Evolutionary conservation across 2,797 vertebrate genomes (phyloP).

Genomic region (Rhabdomys pumilio): DNA sequence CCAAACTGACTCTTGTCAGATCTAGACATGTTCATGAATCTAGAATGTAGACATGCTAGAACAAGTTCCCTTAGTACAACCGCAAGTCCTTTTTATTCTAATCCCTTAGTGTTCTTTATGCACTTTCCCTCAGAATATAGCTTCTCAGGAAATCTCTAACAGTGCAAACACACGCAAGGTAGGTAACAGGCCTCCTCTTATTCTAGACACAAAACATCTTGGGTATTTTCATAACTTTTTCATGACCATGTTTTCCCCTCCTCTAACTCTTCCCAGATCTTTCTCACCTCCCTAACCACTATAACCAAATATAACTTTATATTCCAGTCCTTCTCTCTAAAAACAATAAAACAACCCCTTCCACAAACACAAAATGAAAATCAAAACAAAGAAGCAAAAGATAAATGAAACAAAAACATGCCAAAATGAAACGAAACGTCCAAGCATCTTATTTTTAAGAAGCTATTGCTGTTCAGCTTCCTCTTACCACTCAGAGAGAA

Average conservation of each 20-base stretch:
- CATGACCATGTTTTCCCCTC: not conserved
- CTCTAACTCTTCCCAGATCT: not conserved
- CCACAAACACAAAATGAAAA: not conserved
- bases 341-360: not conserved
- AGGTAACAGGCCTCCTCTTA: not conserved
- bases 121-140: conserved; percentile 43
- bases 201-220: conserved; percentile 3
- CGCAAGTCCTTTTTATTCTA: conserved; percentile 47
- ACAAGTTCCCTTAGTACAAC: conserved; percentile 53
- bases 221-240: not conserved
- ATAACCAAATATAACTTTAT: not conserved
- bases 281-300: not conserved
- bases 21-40: conserved; percentile 21
- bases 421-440: not conserved
- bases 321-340: not conserved
- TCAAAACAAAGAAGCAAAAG: not conserved
- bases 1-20: not conserved
- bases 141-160: conserved; percentile 37
- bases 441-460: conserved; percentile 21
- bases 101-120: not conserved
- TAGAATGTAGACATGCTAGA: conserved; percentile 8
- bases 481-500: not conserved
- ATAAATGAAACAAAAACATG: not conserved
- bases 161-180: not conserved
- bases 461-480: not conserved